Base-by-base conservation (phyloP, 2,113 vertebrate species). In the Proteles cristata region DNA sequence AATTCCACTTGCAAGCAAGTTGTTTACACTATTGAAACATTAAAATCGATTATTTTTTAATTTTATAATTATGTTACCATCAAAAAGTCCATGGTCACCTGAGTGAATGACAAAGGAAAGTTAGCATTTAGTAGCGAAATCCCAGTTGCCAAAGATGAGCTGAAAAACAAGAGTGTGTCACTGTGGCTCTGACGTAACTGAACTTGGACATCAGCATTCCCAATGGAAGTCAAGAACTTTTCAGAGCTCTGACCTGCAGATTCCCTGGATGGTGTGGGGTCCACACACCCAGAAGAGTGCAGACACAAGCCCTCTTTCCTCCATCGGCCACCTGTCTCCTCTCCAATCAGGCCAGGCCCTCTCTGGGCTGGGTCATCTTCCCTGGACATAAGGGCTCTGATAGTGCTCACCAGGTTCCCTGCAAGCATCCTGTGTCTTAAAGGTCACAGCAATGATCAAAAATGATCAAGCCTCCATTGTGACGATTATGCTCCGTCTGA, bases 361-460 rank as follows among this genome's bases (percentile, higher is more conserved):
- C n/a, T 4, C 11, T 50, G 10, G 25, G 23, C 12, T 5, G 39
- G 66, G 55, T 80, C 1, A 14, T 11, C 33, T 31, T n/a, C 45
- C 45, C 28, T 23, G n/a, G 33, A 48, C 12, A 5, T 0, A 10
- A 58, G 39, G 11, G 17, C 33, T 74, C n/a, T n/a, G n/a, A 5
- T 21, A 11, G 19, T n/a, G 11, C 26, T 53, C 10, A 1, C 23
- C 4, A 82, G 17, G 17, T 23, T 79, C 35, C 61, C 19, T 87
- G 74, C 69, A 88, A 83, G 87, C 63, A 76, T 74, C 91, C 77
- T 83, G 69, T 92, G 84, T 79, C 92, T 69, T 96, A 98, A 98
- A 98, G 96, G 97, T 98, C 97, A 94, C 1, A 7, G 96, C 97
- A 98, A 97, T 88, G 97, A 98, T 97, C 97, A 97, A 97, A 97